phyloP scores from a whole-genome alignment of 2,797 vertebrate species.

The Gymnopithys bicolor region DNA sequence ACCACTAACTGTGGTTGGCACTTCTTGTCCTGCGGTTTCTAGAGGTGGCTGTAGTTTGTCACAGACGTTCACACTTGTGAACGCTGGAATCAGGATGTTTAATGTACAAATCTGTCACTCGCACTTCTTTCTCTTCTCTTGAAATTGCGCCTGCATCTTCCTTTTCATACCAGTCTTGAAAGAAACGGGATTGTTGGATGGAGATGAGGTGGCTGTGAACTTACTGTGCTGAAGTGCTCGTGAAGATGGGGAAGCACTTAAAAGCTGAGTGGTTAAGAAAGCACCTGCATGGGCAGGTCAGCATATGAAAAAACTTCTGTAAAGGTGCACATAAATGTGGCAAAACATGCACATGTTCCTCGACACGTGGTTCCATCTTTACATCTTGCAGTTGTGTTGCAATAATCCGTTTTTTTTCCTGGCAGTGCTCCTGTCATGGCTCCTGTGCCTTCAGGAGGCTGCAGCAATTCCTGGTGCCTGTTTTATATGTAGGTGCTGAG shows the following conservation, averaged over 20 bases:
- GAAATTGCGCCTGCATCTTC: background rate
- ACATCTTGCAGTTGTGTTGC: background rate
- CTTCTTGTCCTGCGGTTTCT: background rate
- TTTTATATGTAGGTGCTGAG: background rate
- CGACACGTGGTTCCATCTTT: background rate
- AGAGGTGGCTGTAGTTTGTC: background rate
- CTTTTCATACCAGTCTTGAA: background rate
- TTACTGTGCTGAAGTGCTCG: background rate
- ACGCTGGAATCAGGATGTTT: background rate
- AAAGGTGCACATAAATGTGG: background rate
- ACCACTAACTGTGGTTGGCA: background rate
- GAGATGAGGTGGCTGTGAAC: background rate
- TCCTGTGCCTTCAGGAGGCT: background rate
- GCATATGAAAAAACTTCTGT: background rate
- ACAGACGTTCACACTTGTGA: background rate
- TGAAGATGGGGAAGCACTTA: background rate
- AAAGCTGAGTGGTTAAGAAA: background rate
- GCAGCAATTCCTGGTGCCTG: background rate
- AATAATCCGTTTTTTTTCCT: background rate
- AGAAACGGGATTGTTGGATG: background rate
- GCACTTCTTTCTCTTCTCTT: background rate
- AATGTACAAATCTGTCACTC: fast-evolving
- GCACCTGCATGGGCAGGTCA: background rate
- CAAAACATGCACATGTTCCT: background rate
- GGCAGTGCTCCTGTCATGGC: background rate